Base-by-base conservation (phyloP, 2,797 vertebrate genomes). In the Mastacembelus armatus region DNA sequence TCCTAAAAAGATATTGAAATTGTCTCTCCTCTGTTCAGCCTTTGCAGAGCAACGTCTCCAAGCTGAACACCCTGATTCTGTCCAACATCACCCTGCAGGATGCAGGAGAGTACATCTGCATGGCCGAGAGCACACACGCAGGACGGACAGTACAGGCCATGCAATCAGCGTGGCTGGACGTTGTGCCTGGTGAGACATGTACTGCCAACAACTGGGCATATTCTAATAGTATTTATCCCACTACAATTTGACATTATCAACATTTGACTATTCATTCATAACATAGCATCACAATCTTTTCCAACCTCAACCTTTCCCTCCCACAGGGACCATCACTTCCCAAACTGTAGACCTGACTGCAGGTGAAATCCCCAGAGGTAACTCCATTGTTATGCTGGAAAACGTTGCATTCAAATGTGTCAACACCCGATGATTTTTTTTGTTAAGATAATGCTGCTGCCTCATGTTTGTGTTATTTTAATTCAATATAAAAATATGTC, bases 81-180 rank as follows among this genome's bases (percentile, higher is more conserved):
- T 57, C 74, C 66, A 93, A 93, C 49, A 67, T 93, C 50, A 89
- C 85, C 0, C 2, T 80, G 75, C 89, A 87, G 48, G 91, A 94
- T 22, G 88, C 88, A 3, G 94, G 94, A 19, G 89, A 94, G 71
- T 95, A 94, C 77, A 66, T 93, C 60, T 95, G 94, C 80, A 74
- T 88, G 85, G 93, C 88, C 0, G 83, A 93, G 74, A 89, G 75
- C 64, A 71, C 44, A 26, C 87, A 86, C 1, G 80, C 59, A 1
- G 89, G 87, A 5, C 71, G 74, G 70, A 74, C 39, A 0, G 71
- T 89, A 0, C 88, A 90, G 69, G 70, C 89, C 51, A 83, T 84
- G 77, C 90, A 85, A 68, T 92, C 92, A 0, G 92, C 93, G 0
- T 95, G 94, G 94, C 56, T 95, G 22, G 75, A 89, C 8, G 92